These are phyloP conservation scores for Hypena proboscidalis DNA, from an alignment of 2,888 invertebrate genomes.

Conservation along the genomic window DNA sequence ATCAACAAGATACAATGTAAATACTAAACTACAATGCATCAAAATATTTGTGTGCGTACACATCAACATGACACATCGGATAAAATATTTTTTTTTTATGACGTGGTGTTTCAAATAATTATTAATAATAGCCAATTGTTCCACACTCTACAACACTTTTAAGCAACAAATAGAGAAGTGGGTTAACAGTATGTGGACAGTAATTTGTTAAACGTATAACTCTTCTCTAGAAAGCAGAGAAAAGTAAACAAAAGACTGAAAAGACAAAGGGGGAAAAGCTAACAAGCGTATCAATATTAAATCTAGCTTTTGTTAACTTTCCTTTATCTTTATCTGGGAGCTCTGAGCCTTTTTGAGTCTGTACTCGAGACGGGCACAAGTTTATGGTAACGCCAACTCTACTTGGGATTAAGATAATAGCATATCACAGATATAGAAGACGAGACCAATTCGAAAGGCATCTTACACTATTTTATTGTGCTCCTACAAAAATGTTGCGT, in stretches of 20 bases:
- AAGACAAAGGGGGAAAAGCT: conserved; percentile 14
- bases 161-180: too few species aligned
- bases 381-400: conserved; percentile 61
- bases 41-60: too few species aligned
- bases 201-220: too few species aligned
- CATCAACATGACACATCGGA: too few species aligned
- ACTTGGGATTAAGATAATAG: conserved; percentile 57
- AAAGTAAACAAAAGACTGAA: conserved; percentile 3
- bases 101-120: too few species aligned
- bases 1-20: too few species aligned
- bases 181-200: too few species aligned
- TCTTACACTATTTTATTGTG: conserved; percentile 27
- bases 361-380: conserved; percentile 45
- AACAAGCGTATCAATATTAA: conserved; percentile 14
- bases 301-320: conserved; percentile 14
- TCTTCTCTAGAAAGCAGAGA: background rate
- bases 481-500: conserved; percentile 1
- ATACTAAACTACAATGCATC: too few species aligned
- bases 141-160: too few species aligned
- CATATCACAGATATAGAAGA: conserved; percentile 46
- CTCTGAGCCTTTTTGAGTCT: conserved; percentile 37
- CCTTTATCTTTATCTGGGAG: conserved; percentile 12
- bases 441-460: conserved; percentile 42
- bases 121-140: too few species aligned
- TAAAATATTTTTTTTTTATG: too few species aligned